phyloP scores from a whole-genome alignment of 2,888 invertebrate genomes.

The Gnatocerus cornutus region DNA sequence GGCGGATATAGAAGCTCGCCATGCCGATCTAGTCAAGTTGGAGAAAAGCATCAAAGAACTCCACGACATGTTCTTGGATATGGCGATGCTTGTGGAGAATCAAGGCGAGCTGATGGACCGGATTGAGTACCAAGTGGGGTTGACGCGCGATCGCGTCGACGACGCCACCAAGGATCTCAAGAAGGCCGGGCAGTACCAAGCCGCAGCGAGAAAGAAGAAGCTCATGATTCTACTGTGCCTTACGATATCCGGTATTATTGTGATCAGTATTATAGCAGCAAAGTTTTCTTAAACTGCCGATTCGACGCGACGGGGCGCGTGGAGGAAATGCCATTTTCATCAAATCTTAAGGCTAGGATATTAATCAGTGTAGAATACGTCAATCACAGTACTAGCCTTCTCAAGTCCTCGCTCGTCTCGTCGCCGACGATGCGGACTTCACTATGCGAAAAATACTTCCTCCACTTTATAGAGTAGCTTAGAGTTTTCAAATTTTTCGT shows the following conservation, averaged over 20 bases:
- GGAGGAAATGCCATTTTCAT: neutral
- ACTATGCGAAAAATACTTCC: conserved; percentile 13
- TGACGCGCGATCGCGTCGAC: conserved; percentile 11
- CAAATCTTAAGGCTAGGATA: neutral
- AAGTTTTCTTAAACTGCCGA: conserved; percentile 16
- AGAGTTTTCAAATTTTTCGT: conserved; percentile 11
- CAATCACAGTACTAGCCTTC: neutral
- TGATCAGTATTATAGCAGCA: conserved; percentile 11
- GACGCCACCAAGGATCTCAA: conserved; percentile 6
- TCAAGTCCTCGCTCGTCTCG: conserved; percentile 2
- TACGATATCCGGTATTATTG: conserved; percentile 10
- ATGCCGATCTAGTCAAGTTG: conserved; percentile 14
- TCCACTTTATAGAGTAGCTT: conserved; percentile 5
- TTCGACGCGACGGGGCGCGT: neutral
- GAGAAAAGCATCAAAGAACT: conserved; percentile 16
- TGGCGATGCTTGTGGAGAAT: conserved; percentile 20
- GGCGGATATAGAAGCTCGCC: conserved; percentile 14
- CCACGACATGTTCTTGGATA: conserved; percentile 22
- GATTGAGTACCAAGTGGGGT: conserved; percentile 16
- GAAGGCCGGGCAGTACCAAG: neutral
- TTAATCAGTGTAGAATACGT: neutral
- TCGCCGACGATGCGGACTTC: neutral
- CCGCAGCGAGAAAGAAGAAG: conserved; percentile 7
- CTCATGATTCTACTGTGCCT: conserved; percentile 20
- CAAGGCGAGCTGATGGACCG: conserved; percentile 23